A percentile compares a stretch with the other conserved stretches of the same genome.
These are phyloP conservation scores for Drosophila albomicans DNA, from an alignment of 1,140 invertebrate species.

Conservation along the genomic window DNA sequence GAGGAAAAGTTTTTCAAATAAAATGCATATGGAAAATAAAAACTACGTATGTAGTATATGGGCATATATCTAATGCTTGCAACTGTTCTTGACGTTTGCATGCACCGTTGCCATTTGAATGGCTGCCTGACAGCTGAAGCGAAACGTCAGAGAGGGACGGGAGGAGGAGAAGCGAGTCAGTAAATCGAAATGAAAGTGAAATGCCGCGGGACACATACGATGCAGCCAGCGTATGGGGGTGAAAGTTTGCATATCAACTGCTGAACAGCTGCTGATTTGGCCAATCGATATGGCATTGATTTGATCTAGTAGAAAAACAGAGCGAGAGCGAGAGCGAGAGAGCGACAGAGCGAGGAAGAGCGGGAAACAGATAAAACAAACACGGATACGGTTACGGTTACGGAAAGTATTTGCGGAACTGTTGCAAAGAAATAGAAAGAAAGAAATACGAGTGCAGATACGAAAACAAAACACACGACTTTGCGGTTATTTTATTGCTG, in stretches of 20 bases:
- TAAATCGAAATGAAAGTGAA: conserved; percentile 58
- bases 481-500: conserved; percentile 69
- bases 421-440: conserved; percentile 6
- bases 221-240: background rate
- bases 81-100: conserved; percentile 80
- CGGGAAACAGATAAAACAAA: conserved; percentile 24
- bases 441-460: conserved; percentile 44
- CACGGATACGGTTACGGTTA: conserved; percentile 28
- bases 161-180: conserved; percentile 15
- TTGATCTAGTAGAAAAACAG: conserved; percentile 49
- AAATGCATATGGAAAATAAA: conserved; percentile 3
- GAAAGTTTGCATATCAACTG: conserved; percentile 14
- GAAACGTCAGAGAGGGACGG: conserved; percentile 24
- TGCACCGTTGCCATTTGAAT: conserved; percentile 72
- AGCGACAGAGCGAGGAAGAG: conserved; percentile 11
- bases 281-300: conserved; percentile 75
- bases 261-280: conserved; percentile 75
- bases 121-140: conserved; percentile 63
- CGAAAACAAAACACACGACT: conserved; percentile 70
- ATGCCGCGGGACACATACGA: conserved; percentile 21
- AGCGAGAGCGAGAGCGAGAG: conserved; percentile 1
- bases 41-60: conserved; percentile 8
- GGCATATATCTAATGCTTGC: conserved; percentile 65
- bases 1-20: conserved; percentile 1
- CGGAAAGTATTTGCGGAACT: conserved; percentile 18